These are phyloP conservation scores for Platerodrilus igneus DNA, from an alignment of 2,888 invertebrate species.

Conservation along the genomic window DNA sequence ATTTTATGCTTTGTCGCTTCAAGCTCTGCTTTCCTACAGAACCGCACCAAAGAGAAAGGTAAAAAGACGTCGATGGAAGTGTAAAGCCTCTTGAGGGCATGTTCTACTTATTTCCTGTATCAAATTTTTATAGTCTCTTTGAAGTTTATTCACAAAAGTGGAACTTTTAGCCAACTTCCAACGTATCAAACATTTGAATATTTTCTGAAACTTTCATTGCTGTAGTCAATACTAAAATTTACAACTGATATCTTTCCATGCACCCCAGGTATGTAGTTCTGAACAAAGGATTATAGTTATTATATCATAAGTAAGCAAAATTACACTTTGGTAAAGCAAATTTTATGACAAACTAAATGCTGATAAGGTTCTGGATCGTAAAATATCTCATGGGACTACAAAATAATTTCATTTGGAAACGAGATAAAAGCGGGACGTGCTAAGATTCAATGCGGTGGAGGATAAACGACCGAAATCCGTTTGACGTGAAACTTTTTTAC, in stretches of 20 bases:
- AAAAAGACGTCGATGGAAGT: conserved; percentile 20
- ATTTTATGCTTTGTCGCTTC: conserved; percentile 23
- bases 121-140: conserved; percentile 18
- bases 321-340: conserved; percentile 24
- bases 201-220: too few species aligned
- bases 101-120: conserved; percentile 20
- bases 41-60: conserved; percentile 17
- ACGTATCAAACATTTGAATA: too few species aligned
- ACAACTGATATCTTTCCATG: too few species aligned
- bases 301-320: too few species aligned
- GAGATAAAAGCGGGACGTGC: conserved; percentile 33
- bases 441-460: conserved; percentile 32
- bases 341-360: conserved; percentile 25
- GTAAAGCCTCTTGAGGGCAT: conserved; percentile 21
- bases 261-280: too few species aligned
- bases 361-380: conserved; percentile 24
- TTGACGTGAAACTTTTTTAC: conserved; percentile 33
- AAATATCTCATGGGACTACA: conserved; percentile 23
- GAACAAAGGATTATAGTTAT: too few species aligned
- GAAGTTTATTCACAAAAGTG: conserved; percentile 12
- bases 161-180: too few species aligned
- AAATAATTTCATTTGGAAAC: conserved; percentile 34
- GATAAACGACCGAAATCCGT: conserved; percentile 30
- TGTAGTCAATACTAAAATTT: too few species aligned
- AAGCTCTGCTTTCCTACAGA: conserved; percentile 15